These are phyloP conservation scores for Drosophila sturtevanti DNA, from an alignment of 1,140 invertebrate species.

Conservation along the genomic window DNA sequence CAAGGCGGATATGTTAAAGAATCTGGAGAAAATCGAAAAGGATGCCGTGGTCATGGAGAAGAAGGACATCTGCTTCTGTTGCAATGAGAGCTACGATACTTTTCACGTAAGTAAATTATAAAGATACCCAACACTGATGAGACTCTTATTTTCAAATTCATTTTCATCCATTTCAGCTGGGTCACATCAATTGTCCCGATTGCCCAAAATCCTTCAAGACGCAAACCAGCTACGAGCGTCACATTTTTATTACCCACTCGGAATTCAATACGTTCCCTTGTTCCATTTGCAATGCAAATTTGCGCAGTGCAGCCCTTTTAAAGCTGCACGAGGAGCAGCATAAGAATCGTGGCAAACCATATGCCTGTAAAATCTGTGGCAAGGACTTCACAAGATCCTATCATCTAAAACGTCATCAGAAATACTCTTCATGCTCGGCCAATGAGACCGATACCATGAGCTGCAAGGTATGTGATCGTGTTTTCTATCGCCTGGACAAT, in stretches of 20 bases:
- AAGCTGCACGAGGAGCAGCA: constrained; percentile 77
- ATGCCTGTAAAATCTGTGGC: constrained; percentile 83
- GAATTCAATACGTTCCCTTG: constrained; percentile 71
- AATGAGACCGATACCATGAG: constrained; percentile 72
- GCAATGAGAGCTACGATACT: constrained; percentile 78
- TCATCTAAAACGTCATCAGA: constrained; percentile 89
- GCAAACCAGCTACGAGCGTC: constrained; percentile 77
- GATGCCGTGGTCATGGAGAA: constrained; percentile 77
- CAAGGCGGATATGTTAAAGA: constrained; percentile 78
- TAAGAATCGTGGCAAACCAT: constrained; percentile 75
- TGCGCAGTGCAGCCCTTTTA: constrained; percentile 67
- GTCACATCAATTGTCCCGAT: constrained; percentile 81
- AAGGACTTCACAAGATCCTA: constrained; percentile 90
- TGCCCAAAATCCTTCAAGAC: constrained; percentile 82
- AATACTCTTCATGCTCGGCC: constrained; percentile 89
- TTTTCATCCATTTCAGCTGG: constrained; percentile 45
- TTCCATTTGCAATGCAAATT: constrained; percentile 77
- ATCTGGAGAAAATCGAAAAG: constrained; percentile 81
- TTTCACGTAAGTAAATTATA: constrained; percentile 64
- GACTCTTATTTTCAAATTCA: not conserved
- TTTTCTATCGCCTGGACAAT: constrained; percentile 90
- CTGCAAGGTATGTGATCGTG: constrained; percentile 87
- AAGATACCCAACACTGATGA: not conserved
- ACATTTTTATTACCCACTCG: constrained; percentile 79
- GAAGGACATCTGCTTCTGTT: constrained; percentile 79